Evolutionary conservation across 1,140 invertebrate species (phyloP).

Genomic region (Aphelinus certus): DNA sequence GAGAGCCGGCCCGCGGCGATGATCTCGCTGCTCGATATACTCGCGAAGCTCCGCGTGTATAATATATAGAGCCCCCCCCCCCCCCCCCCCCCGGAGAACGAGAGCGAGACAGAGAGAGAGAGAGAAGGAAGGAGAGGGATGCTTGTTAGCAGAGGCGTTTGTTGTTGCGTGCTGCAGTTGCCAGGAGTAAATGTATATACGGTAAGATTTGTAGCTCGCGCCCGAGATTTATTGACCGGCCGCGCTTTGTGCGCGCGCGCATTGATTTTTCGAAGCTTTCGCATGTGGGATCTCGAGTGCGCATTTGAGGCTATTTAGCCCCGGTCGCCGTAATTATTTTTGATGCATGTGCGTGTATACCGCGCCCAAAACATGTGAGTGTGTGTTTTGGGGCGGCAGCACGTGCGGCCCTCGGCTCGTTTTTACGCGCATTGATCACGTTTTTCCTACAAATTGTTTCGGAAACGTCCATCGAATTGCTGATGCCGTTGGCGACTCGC

Average conservation of each 20-base stretch:
- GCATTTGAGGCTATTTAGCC: too few species aligned
- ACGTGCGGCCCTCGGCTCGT: neutral
- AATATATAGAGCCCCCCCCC: neutral
- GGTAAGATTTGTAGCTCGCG: constrained; percentile 10
- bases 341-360: too few species aligned
- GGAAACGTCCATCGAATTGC: neutral
- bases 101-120: neutral
- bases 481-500: neutral
- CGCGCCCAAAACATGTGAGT: too few species aligned
- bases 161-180: neutral
- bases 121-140: neutral
- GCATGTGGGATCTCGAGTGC: too few species aligned
- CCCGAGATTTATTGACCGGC: constrained; percentile 1
- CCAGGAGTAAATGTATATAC: neutral
- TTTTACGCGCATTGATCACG: neutral
- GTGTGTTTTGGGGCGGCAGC: too few species aligned
- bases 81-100: neutral
- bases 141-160: constrained; percentile 19
- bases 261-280: too few species aligned
- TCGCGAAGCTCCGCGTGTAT: neutral
- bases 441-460: constrained; percentile 3
- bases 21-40: neutral
- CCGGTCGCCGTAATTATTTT: too few species aligned
- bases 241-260: too few species aligned
- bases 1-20: neutral